A percentile compares a stretch with the other conserved stretches of the same genome.
Conservation (phyloP, 2,797 vertebrate genomes). For the Mareca penelope region DNA sequence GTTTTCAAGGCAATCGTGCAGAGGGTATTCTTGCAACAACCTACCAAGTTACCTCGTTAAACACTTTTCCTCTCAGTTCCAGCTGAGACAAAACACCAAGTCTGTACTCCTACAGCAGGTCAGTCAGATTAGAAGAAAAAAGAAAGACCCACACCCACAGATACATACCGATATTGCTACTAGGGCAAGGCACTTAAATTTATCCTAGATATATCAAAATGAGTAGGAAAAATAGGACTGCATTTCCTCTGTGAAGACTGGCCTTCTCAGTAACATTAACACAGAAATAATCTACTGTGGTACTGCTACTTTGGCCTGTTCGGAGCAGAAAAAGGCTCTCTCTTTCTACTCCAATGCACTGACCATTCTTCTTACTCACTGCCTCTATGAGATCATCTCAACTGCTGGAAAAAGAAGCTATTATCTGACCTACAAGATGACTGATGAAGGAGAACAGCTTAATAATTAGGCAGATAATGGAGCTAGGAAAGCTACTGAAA, state of each 20-base stretch:
- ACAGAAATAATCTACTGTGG: background rate
- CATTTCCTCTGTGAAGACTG: background rate
- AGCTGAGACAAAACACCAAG: background rate
- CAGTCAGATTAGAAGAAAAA: background rate
- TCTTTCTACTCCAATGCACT: background rate
- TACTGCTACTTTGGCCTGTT: background rate
- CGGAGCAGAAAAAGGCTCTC: background rate
- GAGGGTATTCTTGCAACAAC: background rate
- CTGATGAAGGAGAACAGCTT: background rate
- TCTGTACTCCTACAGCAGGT: background rate
- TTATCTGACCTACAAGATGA: background rate
- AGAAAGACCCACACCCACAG: background rate
- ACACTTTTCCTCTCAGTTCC: background rate
- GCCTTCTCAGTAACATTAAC: background rate
- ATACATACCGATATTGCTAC: background rate
- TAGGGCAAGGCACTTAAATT: background rate
- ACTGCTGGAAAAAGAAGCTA: background rate
- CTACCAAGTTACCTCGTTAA: background rate
- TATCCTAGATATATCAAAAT: background rate
- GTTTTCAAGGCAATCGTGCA: background rate
- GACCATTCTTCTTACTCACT: background rate
- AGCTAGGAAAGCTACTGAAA: background rate
- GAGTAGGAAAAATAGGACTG: background rate
- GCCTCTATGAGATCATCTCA: background rate
- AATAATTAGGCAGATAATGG: background rate